Base-by-base conservation (phyloP, 1,140 invertebrate species). In the Oryctes rhinoceros region DNA sequence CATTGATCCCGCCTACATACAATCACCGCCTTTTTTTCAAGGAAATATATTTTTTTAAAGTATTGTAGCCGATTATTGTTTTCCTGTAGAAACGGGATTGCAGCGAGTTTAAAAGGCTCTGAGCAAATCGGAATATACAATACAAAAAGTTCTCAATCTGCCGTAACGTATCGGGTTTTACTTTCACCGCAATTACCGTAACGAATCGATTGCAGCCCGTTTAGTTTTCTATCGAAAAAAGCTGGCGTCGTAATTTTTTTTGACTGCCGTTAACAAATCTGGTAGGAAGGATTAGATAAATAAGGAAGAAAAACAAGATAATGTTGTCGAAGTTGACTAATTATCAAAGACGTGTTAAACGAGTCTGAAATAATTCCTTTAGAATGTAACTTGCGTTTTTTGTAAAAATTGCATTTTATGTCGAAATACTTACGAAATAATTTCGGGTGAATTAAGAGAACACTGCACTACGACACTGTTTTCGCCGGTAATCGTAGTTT, bases 371-470 rank as follows among this genome's bases (percentile, higher is more conserved):
- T 11, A 53, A 53, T 53, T 44, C 39, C 5, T 44, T 44, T 10
- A 7, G 9, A 44, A 44, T 44, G n/a, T n/a, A n/a, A n/a, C n/a
- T n/a, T n/a, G n/a, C 39, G 5, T 5, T 4, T 10, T 44, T 44
- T 44, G 4, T 18, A 18, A 15, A n/a, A 59, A 59, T 59, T 18
- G n/a, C 1, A 59, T 15, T 59, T 59, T 18, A 18, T 59, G 53
- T 59, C 15, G 53, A n/a, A 59, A 59, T 59, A 59, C 53, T 59
- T 59, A 59, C 53, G 18, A n/a, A 15, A 18, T 59, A n/a, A 59
- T 18, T 59, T 15, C 3, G 3, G 53, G 0, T 44, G 1, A 6
- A 59, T 15, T 15, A 53, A 53, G 13, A 30, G 13, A 53, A 13
- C 49, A 53, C 49, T 53, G 4, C n/a, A 53, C 7, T 48, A 10